A percentile compares a stretch with the other conserved stretches of the same genome.
phyloP scores from a whole-genome alignment of 1,140 invertebrate species.

The Ceratitis capitata region DNA sequence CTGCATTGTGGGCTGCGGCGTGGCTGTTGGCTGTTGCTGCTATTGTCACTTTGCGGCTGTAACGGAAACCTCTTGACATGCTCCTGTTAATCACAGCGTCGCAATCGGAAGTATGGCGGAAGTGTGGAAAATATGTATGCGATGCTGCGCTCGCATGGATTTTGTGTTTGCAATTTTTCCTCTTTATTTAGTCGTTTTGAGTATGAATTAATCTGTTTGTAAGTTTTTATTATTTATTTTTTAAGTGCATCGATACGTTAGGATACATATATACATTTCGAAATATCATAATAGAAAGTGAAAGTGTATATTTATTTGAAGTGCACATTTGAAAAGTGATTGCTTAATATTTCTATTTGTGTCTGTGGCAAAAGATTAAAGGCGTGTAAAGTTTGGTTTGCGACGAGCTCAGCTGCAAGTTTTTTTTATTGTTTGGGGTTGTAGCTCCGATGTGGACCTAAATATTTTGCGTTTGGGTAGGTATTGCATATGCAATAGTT shows the following conservation, averaged over 20 bases:
- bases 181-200: neutral
- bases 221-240: neutral
- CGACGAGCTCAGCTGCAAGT: no score
- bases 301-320: neutral
- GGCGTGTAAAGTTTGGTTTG: no score
- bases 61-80: constrained; percentile 46
- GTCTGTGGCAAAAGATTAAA: no score
- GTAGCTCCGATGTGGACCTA: no score
- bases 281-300: neutral
- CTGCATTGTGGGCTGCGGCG: neutral
- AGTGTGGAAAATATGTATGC: constrained; percentile 36
- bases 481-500: no score
- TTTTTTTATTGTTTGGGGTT: no score
- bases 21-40: neutral
- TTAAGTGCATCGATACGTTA: neutral
- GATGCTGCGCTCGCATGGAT: neutral
- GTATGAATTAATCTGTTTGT: neutral
- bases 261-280: no score
- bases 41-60: neutral
- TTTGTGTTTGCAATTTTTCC: neutral
- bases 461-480: no score
- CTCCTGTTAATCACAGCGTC: constrained; percentile 37
- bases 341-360: neutral
- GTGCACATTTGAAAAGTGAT: neutral
- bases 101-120: constrained; percentile 30